Base-by-base conservation (phyloP, 2,113 vertebrate species). In the Pterocles gutturalis region DNA sequence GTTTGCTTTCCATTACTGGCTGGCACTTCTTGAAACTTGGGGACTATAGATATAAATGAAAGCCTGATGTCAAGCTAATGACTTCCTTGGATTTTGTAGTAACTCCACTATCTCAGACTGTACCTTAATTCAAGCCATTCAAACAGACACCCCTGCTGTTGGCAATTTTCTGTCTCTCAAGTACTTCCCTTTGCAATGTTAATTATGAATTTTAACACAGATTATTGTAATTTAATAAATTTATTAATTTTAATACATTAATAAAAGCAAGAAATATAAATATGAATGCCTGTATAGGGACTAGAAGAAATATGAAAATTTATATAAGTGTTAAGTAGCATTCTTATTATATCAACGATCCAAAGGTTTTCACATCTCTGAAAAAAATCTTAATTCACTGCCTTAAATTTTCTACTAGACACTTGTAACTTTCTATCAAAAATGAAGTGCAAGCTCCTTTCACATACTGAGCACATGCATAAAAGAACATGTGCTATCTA, bases 401-500 rank as follows among this genome's bases (percentile, higher is more conserved):
- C n/a, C 49, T 79, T 77, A 57, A 90, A 58, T 87, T 85, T 95
- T 96, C 51, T 94, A 80, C 49, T 25, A 77, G 87, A 70, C 17
- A 21, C 17, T 87, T 89, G 20, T 65, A 86, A 64, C 34, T 89
- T 88, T 69, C 58, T 86, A 20, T 83, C 41, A 70, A 87, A 87
- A 93, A 73, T 55, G 62, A 91, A 41, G 20, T 77, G 73, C 90
- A 91, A 95, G 72, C 25, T 49, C 41, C 24, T 84, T 90, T 83
- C 78, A 69, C 54, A 77, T 69, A 65, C 45, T 76, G 58, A 94
- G 41, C 28, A 60, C n/a, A 72, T 28, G 5, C 33, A 89, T 54
- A 76, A 69, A 89, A 93, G 31, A 92, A 87, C 87, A 87, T 80
- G 7, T 95, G 93, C 33, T 94, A 91, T 73, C 94, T 96, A 96